These are phyloP conservation scores for Hermetia illucens DNA, from an alignment of 1,140 invertebrate genomes.

Conservation along the genomic window DNA sequence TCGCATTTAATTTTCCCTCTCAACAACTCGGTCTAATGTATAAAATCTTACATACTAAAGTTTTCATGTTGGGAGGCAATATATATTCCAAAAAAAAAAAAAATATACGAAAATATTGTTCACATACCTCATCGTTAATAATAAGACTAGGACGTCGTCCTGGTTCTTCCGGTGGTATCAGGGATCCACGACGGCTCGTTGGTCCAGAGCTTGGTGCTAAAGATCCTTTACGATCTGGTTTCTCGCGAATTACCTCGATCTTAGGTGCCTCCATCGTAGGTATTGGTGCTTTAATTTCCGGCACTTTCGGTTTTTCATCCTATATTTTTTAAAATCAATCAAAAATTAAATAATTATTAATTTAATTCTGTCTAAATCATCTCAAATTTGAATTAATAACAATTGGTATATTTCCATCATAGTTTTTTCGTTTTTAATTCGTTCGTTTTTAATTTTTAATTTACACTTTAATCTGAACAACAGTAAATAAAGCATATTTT, in stretches of 20 bases:
- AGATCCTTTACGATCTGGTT: constrained; percentile 60
- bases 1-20: no score
- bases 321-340: constrained; percentile 9
- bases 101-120: not conserved
- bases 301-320: constrained; percentile 38
- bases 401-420: no score
- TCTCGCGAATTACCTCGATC: constrained; percentile 71
- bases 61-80: no score
- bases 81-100: not conserved
- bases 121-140: constrained; percentile 82
- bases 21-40: no score
- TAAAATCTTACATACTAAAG: no score
- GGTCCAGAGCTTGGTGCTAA: constrained; percentile 53
- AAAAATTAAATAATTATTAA: no score
- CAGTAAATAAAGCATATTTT: no score
- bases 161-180: constrained; percentile 71
- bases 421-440: no score
- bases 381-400: no score
- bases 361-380: constrained; percentile 4
- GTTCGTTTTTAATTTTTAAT: no score
- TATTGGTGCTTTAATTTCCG: constrained; percentile 56
- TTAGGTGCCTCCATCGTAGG: constrained; percentile 56
- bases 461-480: no score
- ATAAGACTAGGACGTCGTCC: constrained; percentile 74
- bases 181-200: constrained; percentile 63